Conservation (phyloP, 2,113 vertebrate species). For the Urocitellus parryii region DNA sequence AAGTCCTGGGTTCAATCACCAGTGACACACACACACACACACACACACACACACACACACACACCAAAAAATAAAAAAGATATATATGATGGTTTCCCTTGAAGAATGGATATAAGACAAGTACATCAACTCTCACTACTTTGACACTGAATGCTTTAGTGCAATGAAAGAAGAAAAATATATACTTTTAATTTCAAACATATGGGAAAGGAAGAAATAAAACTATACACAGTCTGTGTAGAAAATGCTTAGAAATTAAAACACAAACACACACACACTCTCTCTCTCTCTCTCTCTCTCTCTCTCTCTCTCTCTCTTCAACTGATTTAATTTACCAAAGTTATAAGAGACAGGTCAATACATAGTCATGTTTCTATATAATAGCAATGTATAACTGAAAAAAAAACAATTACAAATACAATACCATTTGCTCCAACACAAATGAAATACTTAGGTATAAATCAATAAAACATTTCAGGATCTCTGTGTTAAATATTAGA, state of each 20-base stretch:
- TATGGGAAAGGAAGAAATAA: slow-evolving; percentile 4
- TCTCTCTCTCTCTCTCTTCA: not conserved
- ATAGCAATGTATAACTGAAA: not conserved
- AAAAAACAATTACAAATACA: not conserved
- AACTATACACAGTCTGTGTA: not conserved
- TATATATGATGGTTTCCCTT: accelerated
- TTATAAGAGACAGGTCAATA: not conserved
- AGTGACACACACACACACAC: too few relatives aligned
- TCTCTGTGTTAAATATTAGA: not conserved
- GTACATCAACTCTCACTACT: not conserved
- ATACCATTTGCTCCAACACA: not conserved
- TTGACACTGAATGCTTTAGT: not conserved
- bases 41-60: too few relatives aligned
- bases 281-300: too few relatives aligned
- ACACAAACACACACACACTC: not conserved
- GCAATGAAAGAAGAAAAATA: not conserved
- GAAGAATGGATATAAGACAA: not conserved
- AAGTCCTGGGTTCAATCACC: too few relatives aligned
- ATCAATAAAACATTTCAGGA: not conserved
- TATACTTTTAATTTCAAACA: not conserved
- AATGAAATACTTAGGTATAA: not conserved
- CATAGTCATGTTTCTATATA: not conserved
- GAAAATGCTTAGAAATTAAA: not conserved
- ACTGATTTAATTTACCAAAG: not conserved
- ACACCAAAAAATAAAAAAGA: too few relatives aligned